A percentile compares a stretch with the other conserved stretches of the same genome.
These are phyloP conservation scores for Drosophila stalkeri DNA, from an alignment of 2,888 invertebrate genomes.

Conservation along the genomic window DNA sequence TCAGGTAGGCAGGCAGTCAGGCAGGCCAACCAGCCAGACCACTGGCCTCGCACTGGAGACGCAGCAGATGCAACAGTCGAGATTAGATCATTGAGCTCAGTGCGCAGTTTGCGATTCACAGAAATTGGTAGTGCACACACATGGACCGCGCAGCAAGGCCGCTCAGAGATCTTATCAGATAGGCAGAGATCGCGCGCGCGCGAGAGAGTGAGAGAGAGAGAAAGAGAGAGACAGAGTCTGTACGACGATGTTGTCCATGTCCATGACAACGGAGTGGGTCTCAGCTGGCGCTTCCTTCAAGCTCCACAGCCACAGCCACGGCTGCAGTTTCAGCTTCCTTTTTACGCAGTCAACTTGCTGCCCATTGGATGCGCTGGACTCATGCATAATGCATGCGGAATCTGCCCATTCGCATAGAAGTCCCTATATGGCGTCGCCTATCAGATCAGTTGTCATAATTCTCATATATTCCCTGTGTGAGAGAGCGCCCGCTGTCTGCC, in stretches of 20 bases:
- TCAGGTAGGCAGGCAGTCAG: neutral
- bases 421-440: slow-evolving; percentile 80
- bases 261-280: slow-evolving; percentile 14
- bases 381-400: slow-evolving; percentile 79
- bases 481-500: slow-evolving; percentile 41
- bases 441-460: slow-evolving; percentile 81
- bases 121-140: slow-evolving; percentile 79
- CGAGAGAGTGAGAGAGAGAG: neutral
- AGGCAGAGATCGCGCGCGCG: neutral
- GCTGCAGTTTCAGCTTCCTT: slow-evolving; percentile 30
- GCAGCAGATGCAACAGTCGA: slow-evolving; percentile 67
- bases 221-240: slow-evolving; percentile 2
- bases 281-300: slow-evolving; percentile 67
- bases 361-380: slow-evolving; percentile 38
- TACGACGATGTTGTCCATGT: slow-evolving; percentile 19
- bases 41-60: slow-evolving; percentile 32
- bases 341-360: slow-evolving; percentile 28
- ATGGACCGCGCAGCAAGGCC: slow-evolving; percentile 58
- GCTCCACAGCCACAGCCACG: neutral
- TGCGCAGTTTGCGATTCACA: slow-evolving; percentile 68
- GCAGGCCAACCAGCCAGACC: neutral
- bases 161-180: slow-evolving; percentile 55
- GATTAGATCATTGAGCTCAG: slow-evolving; percentile 70
- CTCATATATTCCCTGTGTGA: slow-evolving; percentile 75
- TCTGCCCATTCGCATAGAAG: slow-evolving; percentile 74